phyloP scores from a whole-genome alignment of 2,113 vertebrate genomes.

The Psilopogon haemacephalus region DNA sequence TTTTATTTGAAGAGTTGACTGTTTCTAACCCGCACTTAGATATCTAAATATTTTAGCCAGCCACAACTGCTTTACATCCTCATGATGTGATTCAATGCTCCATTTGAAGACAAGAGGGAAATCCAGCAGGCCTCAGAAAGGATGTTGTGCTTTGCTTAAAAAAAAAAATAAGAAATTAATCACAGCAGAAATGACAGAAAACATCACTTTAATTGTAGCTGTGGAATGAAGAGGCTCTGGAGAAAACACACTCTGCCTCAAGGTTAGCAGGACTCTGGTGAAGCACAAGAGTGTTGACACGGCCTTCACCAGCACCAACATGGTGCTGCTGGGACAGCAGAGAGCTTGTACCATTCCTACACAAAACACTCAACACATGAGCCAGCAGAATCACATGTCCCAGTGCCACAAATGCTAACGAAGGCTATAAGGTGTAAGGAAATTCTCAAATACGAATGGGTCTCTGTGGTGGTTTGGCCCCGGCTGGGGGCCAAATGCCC shows the following conservation, averaged over 20 bases:
- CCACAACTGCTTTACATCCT: not conserved
- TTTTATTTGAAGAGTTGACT: not conserved
- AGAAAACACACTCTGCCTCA: not conserved
- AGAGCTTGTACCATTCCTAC: not conserved
- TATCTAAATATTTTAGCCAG: conserved; percentile 15
- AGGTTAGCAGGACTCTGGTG: not conserved
- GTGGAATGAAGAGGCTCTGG: not conserved
- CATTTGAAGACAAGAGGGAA: not conserved
- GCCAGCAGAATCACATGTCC: not conserved
- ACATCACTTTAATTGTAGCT: not conserved
- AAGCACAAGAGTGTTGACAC: rapidly evolving
- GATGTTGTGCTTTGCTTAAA: not conserved
- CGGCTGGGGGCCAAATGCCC: too few relatives aligned
- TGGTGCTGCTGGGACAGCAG: rapidly evolving
- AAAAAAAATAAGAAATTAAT: not conserved
- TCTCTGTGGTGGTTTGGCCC: not conserved
- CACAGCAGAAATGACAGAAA: not conserved
- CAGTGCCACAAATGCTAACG: not conserved
- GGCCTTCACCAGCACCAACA: not conserved
- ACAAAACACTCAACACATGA: rapidly evolving
- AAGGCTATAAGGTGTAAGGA: not conserved
- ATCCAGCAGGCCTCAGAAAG: not conserved
- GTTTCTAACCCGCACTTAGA: conserved; percentile 32
- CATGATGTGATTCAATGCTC: not conserved
- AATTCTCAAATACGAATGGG: not conserved